A percentile compares a stretch with the other conserved stretches of the same genome.
Evolutionary conservation across 2,888 invertebrate species (phyloP).

Genomic region (Andrena fulva): DNA sequence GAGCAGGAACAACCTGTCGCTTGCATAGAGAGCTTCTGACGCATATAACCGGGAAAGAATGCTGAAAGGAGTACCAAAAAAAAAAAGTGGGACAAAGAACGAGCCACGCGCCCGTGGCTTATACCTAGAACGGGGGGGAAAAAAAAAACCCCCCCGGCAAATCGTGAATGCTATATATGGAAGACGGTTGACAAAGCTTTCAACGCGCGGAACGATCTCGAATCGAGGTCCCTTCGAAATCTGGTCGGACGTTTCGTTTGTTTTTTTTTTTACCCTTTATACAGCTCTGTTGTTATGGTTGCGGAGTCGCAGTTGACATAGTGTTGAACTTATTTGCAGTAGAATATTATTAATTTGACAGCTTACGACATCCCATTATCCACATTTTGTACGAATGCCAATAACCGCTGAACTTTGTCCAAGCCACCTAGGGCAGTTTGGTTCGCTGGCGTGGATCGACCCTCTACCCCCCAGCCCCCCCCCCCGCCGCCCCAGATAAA

Average conservation of each 20-base stretch:
- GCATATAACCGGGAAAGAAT: constrained; percentile 47
- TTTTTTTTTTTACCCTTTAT: constrained; percentile 38
- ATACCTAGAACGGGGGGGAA: background rate
- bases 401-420: constrained; percentile 67
- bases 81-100: constrained; percentile 5
- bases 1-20: constrained; percentile 65
- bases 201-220: constrained; percentile 43
- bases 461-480: background rate
- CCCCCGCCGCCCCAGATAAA: background rate
- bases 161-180: constrained; percentile 17
- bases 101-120: background rate
- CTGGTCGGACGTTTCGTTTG: constrained; percentile 15
- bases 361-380: constrained; percentile 80
- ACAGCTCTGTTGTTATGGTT: constrained; percentile 83
- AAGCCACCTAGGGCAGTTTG: constrained; percentile 65
- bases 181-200: constrained; percentile 59
- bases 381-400: constrained; percentile 71
- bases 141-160: background rate
- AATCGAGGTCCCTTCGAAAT: constrained; percentile 58
- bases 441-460: constrained; percentile 74
- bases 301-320: constrained; percentile 85
- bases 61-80: background rate
- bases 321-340: constrained; percentile 85
- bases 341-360: constrained; percentile 84
- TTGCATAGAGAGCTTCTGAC: constrained; percentile 71